Conservation (phyloP, 2,113 vertebrate species). For the Laticauda colubrina region DNA sequence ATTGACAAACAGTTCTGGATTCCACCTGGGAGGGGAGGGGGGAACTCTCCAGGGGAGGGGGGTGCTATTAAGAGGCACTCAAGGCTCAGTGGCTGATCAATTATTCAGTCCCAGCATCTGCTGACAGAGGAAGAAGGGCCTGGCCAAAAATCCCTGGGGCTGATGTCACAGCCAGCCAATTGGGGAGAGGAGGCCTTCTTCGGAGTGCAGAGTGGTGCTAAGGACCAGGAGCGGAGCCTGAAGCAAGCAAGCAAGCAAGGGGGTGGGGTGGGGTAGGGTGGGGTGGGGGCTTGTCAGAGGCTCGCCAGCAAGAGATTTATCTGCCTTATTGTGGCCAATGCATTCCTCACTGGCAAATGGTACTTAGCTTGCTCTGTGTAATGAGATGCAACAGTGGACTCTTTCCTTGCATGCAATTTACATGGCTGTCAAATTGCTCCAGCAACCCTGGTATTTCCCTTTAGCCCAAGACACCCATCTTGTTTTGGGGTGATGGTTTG, state of each 20-base stretch:
- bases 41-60: constrained; percentile 5
- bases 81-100: constrained; percentile 40
- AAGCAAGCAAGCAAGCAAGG: background rate
- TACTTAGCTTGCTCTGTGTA: background rate
- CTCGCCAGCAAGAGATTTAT: background rate
- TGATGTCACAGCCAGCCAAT: constrained; percentile 17
- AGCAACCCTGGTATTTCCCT: background rate
- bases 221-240: background rate
- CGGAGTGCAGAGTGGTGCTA: background rate
- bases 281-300: background rate
- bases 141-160: background rate
- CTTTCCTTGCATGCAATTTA: background rate
- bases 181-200: background rate
- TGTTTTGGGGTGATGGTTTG: background rate
- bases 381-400: background rate
- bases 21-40: background rate
- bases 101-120: constrained; percentile 60
- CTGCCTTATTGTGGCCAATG: background rate
- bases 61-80: constrained; percentile 32
- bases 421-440: background rate
- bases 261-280: background rate
- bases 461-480: background rate
- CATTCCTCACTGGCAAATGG: background rate
- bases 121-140: constrained; percentile 17
- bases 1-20: background rate